Percentiles rank a stretch among this genome's conserved stretches.
Conservation (phyloP, 2,797 vertebrate species). For the Hoplostethus atlanticus region DNA sequence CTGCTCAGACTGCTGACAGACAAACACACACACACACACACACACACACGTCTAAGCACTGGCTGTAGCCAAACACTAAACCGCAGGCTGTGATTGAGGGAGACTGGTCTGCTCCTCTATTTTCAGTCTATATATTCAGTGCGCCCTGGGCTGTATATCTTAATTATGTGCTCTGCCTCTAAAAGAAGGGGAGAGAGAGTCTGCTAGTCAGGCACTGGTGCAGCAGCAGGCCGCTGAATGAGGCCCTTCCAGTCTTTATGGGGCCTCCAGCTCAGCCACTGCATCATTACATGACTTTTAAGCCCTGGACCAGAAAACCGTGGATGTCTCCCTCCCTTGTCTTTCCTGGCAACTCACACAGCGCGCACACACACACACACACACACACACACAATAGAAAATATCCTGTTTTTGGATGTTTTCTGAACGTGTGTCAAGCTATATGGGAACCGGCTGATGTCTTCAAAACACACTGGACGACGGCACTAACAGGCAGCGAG, state of each 20-base stretch:
- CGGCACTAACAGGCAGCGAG: constrained; percentile 53
- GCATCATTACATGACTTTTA: constrained; percentile 79
- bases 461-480: constrained; percentile 54
- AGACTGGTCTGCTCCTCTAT: constrained; percentile 82
- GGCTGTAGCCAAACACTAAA: constrained; percentile 81
- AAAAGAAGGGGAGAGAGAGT: constrained; percentile 70
- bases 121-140: constrained; percentile 87
- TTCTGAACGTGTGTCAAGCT: constrained; percentile 25
- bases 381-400: constrained; percentile 4
- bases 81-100: constrained; percentile 84
- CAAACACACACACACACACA: constrained; percentile 39
- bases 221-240: constrained; percentile 76
- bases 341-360: constrained; percentile 36
- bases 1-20: constrained; percentile 78
- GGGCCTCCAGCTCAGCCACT: constrained; percentile 74
- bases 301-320: constrained; percentile 64
- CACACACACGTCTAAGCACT: constrained; percentile 66
- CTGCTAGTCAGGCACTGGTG: constrained; percentile 53
- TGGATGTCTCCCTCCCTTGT: constrained; percentile 41
- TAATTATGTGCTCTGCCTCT: constrained; percentile 85
- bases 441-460: neutral
- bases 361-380: constrained; percentile 16
- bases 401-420: constrained; percentile 43
- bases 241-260: constrained; percentile 78
- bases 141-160: constrained; percentile 78